phyloP scores from a whole-genome alignment of 2,113 vertebrate genomes.

The Dasypus novemcinctus region DNA sequence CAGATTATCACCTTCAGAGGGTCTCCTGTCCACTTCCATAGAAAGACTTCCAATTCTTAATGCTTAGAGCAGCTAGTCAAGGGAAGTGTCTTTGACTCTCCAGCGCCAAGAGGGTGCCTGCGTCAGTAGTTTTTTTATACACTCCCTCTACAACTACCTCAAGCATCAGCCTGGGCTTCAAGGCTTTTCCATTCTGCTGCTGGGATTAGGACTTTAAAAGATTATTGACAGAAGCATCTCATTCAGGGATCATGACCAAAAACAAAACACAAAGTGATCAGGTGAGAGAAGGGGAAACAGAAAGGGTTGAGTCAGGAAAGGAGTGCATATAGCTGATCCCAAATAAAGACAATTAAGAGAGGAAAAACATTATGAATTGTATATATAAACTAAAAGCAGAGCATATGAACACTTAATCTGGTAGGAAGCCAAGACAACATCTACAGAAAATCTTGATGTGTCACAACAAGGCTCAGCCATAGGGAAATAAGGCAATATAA shows the following conservation, averaged over 20 bases:
- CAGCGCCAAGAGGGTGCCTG: slow-evolving; percentile 73
- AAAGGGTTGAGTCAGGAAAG: slow-evolving; percentile 56
- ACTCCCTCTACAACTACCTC: slow-evolving; percentile 53
- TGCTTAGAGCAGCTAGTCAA: slow-evolving; percentile 59
- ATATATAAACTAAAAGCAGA: slow-evolving; percentile 80
- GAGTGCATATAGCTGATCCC: slow-evolving; percentile 71
- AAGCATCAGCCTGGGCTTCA: slow-evolving; percentile 43
- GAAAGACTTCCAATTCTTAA: slow-evolving; percentile 53
- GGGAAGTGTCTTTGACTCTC: slow-evolving; percentile 67
- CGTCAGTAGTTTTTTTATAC: slow-evolving; percentile 71
- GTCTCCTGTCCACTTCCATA: slow-evolving; percentile 41
- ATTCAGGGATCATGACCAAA: slow-evolving; percentile 62
- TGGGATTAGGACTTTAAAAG: slow-evolving; percentile 62
- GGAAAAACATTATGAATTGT: slow-evolving; percentile 70
- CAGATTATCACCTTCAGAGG: slow-evolving; percentile 46
- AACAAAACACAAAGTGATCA: slow-evolving; percentile 60
- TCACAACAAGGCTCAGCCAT: slow-evolving; percentile 78
- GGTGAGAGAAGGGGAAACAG: slow-evolving; percentile 34
- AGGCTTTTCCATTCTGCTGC: slow-evolving; percentile 58
- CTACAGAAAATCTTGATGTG: slow-evolving; percentile 75
- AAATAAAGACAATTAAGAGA: slow-evolving; percentile 69
- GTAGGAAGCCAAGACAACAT: slow-evolving; percentile 73
- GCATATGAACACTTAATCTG: slow-evolving; percentile 73
- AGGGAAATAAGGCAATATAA: slow-evolving; percentile 83
- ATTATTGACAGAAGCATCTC: slow-evolving; percentile 44